Percentiles rank a stretch among this genome's conserved stretches.
Evolutionary conservation across 2,888 invertebrate genomes (phyloP).

Genomic region (Pollenia griseotomentosa): DNA sequence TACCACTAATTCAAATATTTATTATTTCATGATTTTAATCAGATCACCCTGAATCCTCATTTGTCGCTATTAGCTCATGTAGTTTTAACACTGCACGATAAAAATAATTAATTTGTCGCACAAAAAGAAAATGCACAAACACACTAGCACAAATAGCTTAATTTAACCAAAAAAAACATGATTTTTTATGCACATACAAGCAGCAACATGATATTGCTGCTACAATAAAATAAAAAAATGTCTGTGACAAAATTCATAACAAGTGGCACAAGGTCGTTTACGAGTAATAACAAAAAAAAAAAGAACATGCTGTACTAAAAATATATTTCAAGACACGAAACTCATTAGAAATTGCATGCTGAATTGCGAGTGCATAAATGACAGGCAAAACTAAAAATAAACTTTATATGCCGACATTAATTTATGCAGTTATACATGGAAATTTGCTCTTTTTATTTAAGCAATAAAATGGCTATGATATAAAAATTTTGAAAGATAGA

Average conservation of each 20-base stretch:
- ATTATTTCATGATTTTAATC: neutral
- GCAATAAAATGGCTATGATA: slow-evolving; percentile 5
- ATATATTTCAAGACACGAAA: slow-evolving; percentile 12
- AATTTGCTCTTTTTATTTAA: slow-evolving; percentile 13
- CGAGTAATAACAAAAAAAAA: slow-evolving; percentile 40
- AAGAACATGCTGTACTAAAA: slow-evolving; percentile 44
- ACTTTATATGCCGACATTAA: slow-evolving; percentile 50
- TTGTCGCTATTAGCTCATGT: neutral
- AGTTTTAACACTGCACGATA: neutral
- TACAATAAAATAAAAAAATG: slow-evolving; percentile 10
- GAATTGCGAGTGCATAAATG: slow-evolving; percentile 5
- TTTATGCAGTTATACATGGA: slow-evolving; percentile 24
- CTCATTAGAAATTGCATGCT: slow-evolving; percentile 31
- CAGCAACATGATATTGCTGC: slow-evolving; percentile 30
- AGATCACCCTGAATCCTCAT: neutral
- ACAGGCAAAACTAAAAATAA: slow-evolving; percentile 22
- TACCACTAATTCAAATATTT: too few species aligned
- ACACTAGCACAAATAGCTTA: neutral
- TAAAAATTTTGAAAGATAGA: too few species aligned
- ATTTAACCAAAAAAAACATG: neutral
- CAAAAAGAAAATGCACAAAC: neutral
- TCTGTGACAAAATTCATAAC: slow-evolving; percentile 67
- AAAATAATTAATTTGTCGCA: slow-evolving; percentile 52
- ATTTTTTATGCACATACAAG: slow-evolving; percentile 22
- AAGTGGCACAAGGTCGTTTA: slow-evolving; percentile 71